Evolutionary conservation across 2,888 invertebrate species (phyloP).

Genomic region (Alcis repandata): DNA sequence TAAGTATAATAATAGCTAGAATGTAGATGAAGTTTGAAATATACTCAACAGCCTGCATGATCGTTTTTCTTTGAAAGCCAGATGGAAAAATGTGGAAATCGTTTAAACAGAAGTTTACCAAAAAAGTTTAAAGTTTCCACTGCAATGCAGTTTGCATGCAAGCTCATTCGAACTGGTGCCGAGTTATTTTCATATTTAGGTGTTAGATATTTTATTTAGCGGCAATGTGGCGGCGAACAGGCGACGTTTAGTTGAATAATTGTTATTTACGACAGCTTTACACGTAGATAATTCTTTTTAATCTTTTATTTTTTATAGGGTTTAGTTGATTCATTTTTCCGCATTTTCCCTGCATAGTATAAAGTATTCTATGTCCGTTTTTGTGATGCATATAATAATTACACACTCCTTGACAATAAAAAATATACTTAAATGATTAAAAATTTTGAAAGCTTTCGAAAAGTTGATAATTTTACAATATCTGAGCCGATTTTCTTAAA

Average conservation of each 20-base stretch:
- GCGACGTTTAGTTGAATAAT: constrained; percentile 4
- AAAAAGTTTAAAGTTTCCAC: constrained; percentile 20
- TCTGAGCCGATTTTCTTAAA: too few relatives aligned
- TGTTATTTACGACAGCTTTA: neutral
- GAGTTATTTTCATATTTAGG: constrained; percentile 3
- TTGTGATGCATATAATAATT: too few relatives aligned
- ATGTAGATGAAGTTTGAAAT: constrained; percentile 4
- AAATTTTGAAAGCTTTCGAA: too few relatives aligned
- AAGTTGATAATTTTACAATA: too few relatives aligned
- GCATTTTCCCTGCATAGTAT: too few relatives aligned
- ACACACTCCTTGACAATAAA: too few relatives aligned
- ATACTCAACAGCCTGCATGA: constrained; percentile 3
- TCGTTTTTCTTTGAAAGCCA: constrained; percentile 6
- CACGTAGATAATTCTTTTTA: neutral
- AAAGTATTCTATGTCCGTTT: too few relatives aligned
- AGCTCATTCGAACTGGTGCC: constrained; percentile 17
- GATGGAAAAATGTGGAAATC: constrained; percentile 16
- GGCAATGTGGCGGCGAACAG: neutral
- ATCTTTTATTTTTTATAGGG: too few relatives aligned
- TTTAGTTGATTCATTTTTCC: too few relatives aligned
- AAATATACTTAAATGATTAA: too few relatives aligned
- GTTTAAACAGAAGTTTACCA: constrained; percentile 13
- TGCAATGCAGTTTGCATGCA: constrained; percentile 34
- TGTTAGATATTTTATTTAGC: constrained; percentile 20
- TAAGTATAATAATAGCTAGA: too few relatives aligned